phyloP scores from a whole-genome alignment of 2,797 vertebrate genomes.

The Pantherophis alleghaniensis region DNA sequence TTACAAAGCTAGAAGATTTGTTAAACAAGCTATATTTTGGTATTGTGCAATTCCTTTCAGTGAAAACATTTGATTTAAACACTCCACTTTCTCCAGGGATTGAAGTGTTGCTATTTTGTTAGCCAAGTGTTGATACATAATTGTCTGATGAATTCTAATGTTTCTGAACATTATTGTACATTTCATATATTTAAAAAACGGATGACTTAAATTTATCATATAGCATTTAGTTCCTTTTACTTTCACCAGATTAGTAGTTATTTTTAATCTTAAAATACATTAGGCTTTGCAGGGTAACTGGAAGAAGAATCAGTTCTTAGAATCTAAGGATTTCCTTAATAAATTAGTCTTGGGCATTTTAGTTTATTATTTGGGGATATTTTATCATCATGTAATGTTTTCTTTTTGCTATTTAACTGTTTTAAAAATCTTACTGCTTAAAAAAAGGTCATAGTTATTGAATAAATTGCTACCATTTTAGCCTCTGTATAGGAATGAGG shows the following conservation, averaged over 20 bases:
- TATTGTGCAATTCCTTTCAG: neutral
- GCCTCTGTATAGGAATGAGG: slow-evolving; percentile 77
- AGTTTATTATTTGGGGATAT: slow-evolving; percentile 66
- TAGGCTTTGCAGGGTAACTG: slow-evolving; percentile 46
- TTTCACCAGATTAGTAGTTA: slow-evolving; percentile 14
- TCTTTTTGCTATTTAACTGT: slow-evolving; percentile 70
- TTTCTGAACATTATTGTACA: neutral
- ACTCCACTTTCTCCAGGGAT: slow-evolving; percentile 5
- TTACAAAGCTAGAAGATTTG: slow-evolving; percentile 17
- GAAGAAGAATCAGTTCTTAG: slow-evolving; percentile 36
- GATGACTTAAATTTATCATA: slow-evolving; percentile 8
- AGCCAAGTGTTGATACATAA: slow-evolving; percentile 57
- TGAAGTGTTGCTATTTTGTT: slow-evolving; percentile 20
- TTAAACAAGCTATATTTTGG: slow-evolving; percentile 2
- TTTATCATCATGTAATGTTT: slow-evolving; percentile 59
- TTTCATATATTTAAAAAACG: neutral
- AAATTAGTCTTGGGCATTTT: slow-evolving; percentile 67
- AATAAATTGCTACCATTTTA: slow-evolving; percentile 83
- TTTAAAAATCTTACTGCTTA: slow-evolving; percentile 62
- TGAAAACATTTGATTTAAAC: neutral
- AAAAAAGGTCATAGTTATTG: slow-evolving; percentile 70
- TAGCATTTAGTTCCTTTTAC: slow-evolving; percentile 1
- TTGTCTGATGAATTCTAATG: slow-evolving; percentile 33
- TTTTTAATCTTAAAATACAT: slow-evolving; percentile 37
- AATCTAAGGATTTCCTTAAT: slow-evolving; percentile 69